phyloP scores from a whole-genome alignment of 2,113 vertebrate genomes.

The Nestor notabilis region DNA sequence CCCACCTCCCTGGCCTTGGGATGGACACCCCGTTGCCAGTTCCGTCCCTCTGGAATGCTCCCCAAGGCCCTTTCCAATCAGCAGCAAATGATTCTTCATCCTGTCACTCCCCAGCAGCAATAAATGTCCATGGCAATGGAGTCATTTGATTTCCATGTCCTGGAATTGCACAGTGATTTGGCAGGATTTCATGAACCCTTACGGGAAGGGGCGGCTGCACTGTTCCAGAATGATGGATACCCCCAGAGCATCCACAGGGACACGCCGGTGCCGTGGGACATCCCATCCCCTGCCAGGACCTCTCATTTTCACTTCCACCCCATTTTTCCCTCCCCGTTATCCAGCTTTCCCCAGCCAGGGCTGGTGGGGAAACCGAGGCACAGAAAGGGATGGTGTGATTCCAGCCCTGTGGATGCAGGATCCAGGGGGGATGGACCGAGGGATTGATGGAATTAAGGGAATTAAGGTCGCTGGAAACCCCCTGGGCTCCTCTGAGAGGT shows the following conservation, averaged over 20 bases:
- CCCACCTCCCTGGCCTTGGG: not conserved
- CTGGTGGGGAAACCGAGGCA: not conserved
- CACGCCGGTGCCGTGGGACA: constrained; percentile 75
- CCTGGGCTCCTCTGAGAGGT: not conserved
- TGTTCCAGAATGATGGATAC: constrained; percentile 62
- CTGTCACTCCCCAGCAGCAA: not conserved
- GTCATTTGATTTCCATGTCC: not conserved
- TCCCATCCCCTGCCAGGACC: constrained; percentile 59
- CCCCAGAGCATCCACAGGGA: constrained; percentile 73
- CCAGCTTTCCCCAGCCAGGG: not conserved
- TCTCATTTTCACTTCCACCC: not conserved
- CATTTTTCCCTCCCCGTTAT: not conserved
- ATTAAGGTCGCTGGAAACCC: not conserved
- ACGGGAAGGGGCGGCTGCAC: not conserved
- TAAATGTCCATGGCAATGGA: not conserved
- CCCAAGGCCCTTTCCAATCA: not conserved
- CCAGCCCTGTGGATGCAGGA: not conserved
- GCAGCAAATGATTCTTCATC: not conserved
- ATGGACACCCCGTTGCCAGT: not conserved
- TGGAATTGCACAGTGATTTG: not conserved
- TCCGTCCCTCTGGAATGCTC: not conserved
- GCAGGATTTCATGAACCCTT: not conserved
- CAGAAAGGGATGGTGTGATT: not conserved
- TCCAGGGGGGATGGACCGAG: not conserved
- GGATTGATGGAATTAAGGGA: not conserved